Conservation (phyloP, 2,888 invertebrate genomes). For the Tetrapedia diversipes region DNA sequence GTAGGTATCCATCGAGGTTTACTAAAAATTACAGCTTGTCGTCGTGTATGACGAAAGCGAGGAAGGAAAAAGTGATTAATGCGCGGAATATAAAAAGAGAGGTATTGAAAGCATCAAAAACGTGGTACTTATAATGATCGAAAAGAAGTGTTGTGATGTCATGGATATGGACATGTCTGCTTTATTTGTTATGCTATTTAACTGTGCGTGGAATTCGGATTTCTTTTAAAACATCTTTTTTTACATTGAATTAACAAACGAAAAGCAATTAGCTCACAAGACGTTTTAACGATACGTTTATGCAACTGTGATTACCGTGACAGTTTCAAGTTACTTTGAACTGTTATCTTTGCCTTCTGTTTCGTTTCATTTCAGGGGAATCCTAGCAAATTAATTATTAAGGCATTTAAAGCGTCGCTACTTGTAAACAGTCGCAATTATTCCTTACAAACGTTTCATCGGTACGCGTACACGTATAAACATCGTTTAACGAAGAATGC, state of each 20-base stretch:
- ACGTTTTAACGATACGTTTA: too few relatives aligned
- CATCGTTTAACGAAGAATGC: not conserved
- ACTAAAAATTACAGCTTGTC: conserved; percentile 18
- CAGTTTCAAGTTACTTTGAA: not conserved
- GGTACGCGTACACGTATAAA: not conserved
- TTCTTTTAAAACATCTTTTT: too few relatives aligned
- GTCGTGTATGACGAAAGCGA: not conserved
- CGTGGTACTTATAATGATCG: not conserved
- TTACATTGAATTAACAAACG: too few relatives aligned
- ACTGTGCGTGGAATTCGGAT: too few relatives aligned
- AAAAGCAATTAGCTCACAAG: too few relatives aligned
- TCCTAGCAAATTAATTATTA: not conserved
- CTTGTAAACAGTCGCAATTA: not conserved
- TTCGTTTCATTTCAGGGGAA: not conserved
- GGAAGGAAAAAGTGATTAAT: not conserved
- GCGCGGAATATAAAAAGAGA: not conserved
- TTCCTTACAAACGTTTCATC: not conserved
- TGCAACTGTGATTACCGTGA: not conserved
- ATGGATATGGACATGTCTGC: not conserved
- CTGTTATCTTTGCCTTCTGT: not conserved
- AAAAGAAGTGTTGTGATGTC: not conserved
- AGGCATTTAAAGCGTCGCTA: too few relatives aligned
- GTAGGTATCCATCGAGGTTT: conserved; percentile 6
- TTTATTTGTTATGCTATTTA: too few relatives aligned
- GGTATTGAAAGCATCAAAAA: not conserved